Base-by-base conservation (phyloP, 1,140 invertebrate genomes). In the Chironomus tepperi region DNA sequence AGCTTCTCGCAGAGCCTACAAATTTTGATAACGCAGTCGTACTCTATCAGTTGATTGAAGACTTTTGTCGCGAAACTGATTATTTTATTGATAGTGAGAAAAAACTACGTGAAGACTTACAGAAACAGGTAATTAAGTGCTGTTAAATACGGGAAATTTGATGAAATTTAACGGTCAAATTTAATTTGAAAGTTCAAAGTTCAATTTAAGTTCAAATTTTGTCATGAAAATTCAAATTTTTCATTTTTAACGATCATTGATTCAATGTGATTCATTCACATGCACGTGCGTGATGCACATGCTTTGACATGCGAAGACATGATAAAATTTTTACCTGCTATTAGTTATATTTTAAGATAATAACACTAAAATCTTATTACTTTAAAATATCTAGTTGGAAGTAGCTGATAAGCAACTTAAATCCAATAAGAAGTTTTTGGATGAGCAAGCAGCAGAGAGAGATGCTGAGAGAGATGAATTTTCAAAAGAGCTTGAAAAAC, bases 391-490 rank as follows among this genome's bases (percentile, higher is more conserved):
- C n/a, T 79, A 94, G 91, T 87, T 93, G 78, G 89, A 90, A 76
- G 90, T 89, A 64, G 90, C 92, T 34, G 91, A 93, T 83, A 91
- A 92, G 75, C 90, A 93, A 83, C 84, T 93, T 64, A 86, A 87
- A 77, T 86, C 87, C 15, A 92, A 89, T 1, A 84, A 89, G 0
- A 86, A 87, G 79, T 93, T 93, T 83, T 84, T 93, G 75, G 92
- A 93, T 78, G 91, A 93, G 79, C 92, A 93, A 81, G 90, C 91
- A 21, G 83, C 81, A 43, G 92, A 94, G 80, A 85, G 92, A 42
- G 92, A 93, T 83, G 83, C 84, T 74, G 92, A 93, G 82, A 85
- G 91, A 21, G 92, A 93, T 81, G 92, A 93, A 77, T 90, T 88
- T 76, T 85, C 87, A 73, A 86, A 84, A 76, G 84, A 89, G 77